Evolutionary conservation across 2,113 vertebrate species (phyloP).

Genomic region (Aspidoscelis tigris): DNA sequence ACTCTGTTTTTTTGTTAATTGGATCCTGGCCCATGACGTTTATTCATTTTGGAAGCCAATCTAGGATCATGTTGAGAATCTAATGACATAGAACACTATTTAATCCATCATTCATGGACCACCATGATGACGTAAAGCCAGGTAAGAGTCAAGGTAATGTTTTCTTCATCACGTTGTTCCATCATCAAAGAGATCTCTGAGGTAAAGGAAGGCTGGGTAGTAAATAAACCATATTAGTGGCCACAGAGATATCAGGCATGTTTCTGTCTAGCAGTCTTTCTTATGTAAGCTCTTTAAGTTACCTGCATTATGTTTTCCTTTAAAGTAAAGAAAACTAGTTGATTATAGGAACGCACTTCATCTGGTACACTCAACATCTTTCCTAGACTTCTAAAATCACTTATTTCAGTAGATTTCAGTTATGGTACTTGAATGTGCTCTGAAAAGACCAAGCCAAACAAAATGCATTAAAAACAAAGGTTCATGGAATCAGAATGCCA

Average conservation of each 20-base stretch:
- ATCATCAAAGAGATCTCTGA: background rate
- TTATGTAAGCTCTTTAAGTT: background rate
- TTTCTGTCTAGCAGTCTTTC: background rate
- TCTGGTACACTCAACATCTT: background rate
- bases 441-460: background rate
- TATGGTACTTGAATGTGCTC: background rate
- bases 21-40: background rate
- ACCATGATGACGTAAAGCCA: background rate
- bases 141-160: background rate
- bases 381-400: background rate
- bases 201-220: background rate
- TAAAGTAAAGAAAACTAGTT: background rate
- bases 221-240: background rate
- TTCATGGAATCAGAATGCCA: background rate
- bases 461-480: background rate
- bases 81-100: background rate
- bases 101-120: background rate
- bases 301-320: background rate
- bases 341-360: background rate
- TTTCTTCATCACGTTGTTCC: background rate
- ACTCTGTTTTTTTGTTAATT: slow-evolving; percentile 1
- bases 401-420: background rate
- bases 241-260: background rate
- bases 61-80: background rate
- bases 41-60: background rate